Base-by-base conservation (phyloP, 37 sponge, comb jelly and placozoan genomes). In the Chondrilla cf. caribensis region DNA sequence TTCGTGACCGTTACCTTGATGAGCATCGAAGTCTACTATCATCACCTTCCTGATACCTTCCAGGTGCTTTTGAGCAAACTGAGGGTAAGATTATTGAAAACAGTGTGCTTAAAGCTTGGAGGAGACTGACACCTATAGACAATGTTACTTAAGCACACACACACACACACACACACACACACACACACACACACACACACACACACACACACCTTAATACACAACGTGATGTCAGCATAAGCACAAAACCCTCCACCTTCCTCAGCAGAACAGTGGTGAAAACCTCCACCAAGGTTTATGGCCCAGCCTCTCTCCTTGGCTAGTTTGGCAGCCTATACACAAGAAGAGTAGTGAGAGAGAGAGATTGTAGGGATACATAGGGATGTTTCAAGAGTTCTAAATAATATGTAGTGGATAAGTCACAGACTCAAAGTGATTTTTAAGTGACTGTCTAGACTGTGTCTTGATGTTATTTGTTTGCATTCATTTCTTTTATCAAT, bases 1-100 rank as follows among this genome's bases (percentile, higher is more conserved):
- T 72, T 95, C 96, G 55, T 95, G 93, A 3, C 96, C 96, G 42
- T 95, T 95, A n/a, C 96, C 96, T 82, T 92, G 93, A 72, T 92
- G 93, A 58, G 96, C 96, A 70, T 95, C 96, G 26, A 93, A 81
- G 51, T 95, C 96, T 3, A 95, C 80, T 14, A 95, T 93, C 91
- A 95, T 88, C 36, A 88, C 96, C 58, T 86, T 93, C 9, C 35
- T 58, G 58, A 95, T 66, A 18, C 82, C 82, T 1, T 87, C 88
- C 62, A 90, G 38, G 38, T 89, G 84, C 11, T 83, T 15, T 29
- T 81, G 85, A 58, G 88, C 71, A 64, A 89, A 89, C 93, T 92
- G 77, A 6, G 60, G n/a, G 64, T 15, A 66, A 70, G 2, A 71
- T 67, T 35, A n/a, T 8, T 24, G 67, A 14, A 31, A 18, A 55